Evolutionary conservation across 2,888 invertebrate species (phyloP).

Genomic region (Eupithecia pulchellata): DNA sequence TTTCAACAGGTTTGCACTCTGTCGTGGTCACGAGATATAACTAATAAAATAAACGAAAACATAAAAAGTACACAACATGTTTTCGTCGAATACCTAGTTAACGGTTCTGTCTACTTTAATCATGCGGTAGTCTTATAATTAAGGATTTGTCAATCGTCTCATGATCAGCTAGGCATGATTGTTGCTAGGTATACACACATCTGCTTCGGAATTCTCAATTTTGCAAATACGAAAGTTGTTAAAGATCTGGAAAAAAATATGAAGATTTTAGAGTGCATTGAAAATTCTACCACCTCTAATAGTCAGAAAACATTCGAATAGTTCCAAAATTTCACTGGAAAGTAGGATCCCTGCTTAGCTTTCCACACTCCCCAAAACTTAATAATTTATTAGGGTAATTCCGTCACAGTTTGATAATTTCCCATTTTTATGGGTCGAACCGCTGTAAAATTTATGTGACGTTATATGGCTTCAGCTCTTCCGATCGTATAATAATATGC

Average conservation of each 20-base stretch:
- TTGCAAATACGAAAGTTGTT: not conserved
- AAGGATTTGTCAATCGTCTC: not conserved
- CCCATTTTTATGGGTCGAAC: slow-evolving; percentile 63
- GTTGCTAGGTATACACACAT: too few relatives aligned
- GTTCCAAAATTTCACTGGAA: not conserved
- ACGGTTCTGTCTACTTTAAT: not conserved
- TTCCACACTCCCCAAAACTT: slow-evolving; percentile 50
- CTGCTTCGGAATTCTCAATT: not conserved
- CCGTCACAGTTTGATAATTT: slow-evolving; percentile 67
- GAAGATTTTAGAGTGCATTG: too few relatives aligned
- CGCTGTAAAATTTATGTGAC: slow-evolving; percentile 65
- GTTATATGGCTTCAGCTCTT: slow-evolving; percentile 53
- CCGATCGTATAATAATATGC: slow-evolving; percentile 63
- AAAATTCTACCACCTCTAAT: not conserved
- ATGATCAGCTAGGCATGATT: not conserved
- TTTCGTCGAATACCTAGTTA: too few relatives aligned
- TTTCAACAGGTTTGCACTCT: too few relatives aligned
- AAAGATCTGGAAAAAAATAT: too few relatives aligned
- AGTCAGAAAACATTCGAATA: not conserved
- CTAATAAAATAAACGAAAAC: too few relatives aligned
- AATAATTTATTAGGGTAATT: slow-evolving; percentile 67
- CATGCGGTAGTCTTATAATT: not conserved
- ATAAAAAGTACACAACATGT: too few relatives aligned
- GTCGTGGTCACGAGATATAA: too few relatives aligned
- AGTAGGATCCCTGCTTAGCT: slow-evolving; percentile 41